These are phyloP conservation scores for Spisula subtruncata DNA, from an alignment of 2,888 invertebrate genomes.

Conservation along the genomic window DNA sequence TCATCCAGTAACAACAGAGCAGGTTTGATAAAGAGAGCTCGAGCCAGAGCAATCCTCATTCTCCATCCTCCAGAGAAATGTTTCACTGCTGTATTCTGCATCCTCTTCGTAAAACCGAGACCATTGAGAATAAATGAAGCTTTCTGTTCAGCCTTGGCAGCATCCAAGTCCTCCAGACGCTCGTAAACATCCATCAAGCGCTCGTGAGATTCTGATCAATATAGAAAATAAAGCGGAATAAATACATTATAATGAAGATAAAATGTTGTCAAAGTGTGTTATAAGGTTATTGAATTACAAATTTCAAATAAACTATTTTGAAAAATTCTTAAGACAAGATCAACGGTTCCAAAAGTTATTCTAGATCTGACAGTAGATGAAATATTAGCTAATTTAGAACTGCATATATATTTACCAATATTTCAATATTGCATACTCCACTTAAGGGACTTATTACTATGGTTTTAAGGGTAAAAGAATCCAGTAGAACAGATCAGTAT, in stretches of 20 bases:
- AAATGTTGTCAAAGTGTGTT: too few relatives aligned
- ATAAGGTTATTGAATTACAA: too few relatives aligned
- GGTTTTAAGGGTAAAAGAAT: background rate
- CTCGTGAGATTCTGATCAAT: constrained; percentile 94
- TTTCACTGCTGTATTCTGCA: constrained; percentile 89
- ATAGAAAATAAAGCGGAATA: background rate
- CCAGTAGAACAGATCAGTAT: constrained; percentile 86
- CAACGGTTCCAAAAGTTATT: too few relatives aligned
- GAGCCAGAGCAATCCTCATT: constrained; percentile 90
- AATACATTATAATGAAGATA: too few relatives aligned
- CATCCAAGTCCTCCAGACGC: constrained; percentile 97
- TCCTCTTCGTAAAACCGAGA: constrained; percentile 95
- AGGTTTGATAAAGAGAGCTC: constrained; percentile 89
- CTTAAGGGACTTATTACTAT: too few relatives aligned
- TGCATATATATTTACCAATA: too few relatives aligned
- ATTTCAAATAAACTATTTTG: too few relatives aligned
- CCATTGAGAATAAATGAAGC: constrained; percentile 98
- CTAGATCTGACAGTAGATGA: too few relatives aligned
- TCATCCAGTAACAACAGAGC: constrained; percentile 90
- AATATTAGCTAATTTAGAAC: too few relatives aligned
- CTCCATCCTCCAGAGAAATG: constrained; percentile 90
- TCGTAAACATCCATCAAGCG: constrained; percentile 99
- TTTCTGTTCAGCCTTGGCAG: constrained; percentile 97
- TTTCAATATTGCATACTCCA: too few relatives aligned
- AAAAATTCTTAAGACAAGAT: too few relatives aligned